Conservation (phyloP, 2,797 vertebrate genomes). For the Sebastes variabilis region DNA sequence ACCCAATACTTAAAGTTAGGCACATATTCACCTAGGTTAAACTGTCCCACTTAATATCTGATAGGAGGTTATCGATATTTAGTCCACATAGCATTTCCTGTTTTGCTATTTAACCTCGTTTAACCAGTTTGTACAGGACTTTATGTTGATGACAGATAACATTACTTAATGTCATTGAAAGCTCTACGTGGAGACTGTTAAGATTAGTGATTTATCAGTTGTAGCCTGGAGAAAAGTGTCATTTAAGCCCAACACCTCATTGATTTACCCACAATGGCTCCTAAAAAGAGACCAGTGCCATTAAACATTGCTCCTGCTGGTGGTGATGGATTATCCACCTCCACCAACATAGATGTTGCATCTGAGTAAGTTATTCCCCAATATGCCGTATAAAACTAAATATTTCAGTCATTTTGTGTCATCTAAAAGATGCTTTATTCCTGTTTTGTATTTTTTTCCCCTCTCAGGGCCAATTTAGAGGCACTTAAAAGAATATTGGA, state of each 20-base stretch:
- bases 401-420: neutral
- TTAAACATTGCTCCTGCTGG: conserved; percentile 83
- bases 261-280: conserved; percentile 67
- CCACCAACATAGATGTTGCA: conserved; percentile 78
- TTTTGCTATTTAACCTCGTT: neutral
- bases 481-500: conserved; percentile 88
- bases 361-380: conserved; percentile 80
- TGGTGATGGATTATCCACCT: conserved; percentile 79
- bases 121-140: neutral
- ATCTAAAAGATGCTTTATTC: neutral
- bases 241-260: neutral
- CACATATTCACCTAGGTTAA: neutral
- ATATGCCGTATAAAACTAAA: neutral
- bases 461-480: conserved; percentile 83
- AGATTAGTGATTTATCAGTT: neutral
- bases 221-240: neutral
- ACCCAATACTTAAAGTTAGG: neutral
- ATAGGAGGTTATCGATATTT: neutral
- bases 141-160: neutral
- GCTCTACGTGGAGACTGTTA: neutral
- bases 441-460: neutral
- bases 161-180: neutral
- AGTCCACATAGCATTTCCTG: neutral
- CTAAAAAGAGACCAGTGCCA: conserved; percentile 85
- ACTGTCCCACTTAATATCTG: neutral